Conservation (phyloP, 2,888 invertebrate genomes). For the Melinaea marsaeus region DNA sequence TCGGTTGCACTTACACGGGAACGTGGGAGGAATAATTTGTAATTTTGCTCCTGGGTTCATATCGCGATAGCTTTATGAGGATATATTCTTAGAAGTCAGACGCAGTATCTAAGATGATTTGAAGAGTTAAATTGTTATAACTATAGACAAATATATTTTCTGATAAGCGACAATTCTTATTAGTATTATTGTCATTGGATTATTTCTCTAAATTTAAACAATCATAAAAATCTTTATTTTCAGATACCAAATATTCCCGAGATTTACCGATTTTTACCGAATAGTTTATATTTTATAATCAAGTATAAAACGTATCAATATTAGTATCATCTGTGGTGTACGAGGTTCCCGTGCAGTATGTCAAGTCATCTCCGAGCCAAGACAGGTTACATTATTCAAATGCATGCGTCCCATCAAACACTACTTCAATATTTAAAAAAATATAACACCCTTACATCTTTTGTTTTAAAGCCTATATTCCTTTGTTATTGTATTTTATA, state of each 20-base stretch:
- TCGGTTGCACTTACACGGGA: conserved; percentile 72
- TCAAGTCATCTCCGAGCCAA: conserved; percentile 68
- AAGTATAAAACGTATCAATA: conserved; percentile 19
- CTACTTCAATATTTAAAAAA: conserved; percentile 8
- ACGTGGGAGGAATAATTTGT: conserved; percentile 77
- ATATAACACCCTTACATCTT: neutral
- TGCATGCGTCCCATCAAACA: conserved; percentile 52
- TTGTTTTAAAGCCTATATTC: neutral
- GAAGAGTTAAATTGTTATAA: neutral
- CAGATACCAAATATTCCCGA: too few relatives aligned
- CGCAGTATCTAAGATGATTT: neutral
- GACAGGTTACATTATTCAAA: conserved; percentile 75
- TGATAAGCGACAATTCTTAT: neutral
- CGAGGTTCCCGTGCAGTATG: conserved; percentile 54
- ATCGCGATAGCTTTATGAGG: conserved; percentile 39
- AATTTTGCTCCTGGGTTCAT: conserved; percentile 48
- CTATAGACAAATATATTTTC: neutral
- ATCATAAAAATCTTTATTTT: too few relatives aligned
- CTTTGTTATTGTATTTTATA: conserved; percentile 22
- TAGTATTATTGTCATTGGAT: neutral
- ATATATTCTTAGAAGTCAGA: conserved; percentile 27
- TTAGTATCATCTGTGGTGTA: conserved; percentile 47
- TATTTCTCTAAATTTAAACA: neutral
- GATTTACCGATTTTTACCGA: neutral
- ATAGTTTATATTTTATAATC: conserved; percentile 2